phyloP scores from a whole-genome alignment of 2,797 vertebrate genomes.

The Gallinago stenura region DNA sequence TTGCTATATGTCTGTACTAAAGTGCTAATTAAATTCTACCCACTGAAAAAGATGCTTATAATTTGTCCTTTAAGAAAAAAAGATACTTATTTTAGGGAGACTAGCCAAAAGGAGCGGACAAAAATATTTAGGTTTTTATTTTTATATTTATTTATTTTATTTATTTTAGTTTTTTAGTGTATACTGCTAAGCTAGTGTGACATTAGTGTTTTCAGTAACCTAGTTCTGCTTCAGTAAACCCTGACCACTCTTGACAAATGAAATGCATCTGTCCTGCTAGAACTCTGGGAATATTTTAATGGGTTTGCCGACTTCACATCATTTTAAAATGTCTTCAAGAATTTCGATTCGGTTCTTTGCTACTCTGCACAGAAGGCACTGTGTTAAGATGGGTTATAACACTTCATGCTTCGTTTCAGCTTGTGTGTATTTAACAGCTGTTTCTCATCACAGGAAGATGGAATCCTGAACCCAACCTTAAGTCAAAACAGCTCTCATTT shows the following conservation, averaged over 20 bases:
- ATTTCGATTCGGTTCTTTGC: not conserved
- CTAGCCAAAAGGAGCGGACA: not conserved
- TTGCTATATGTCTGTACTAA: not conserved
- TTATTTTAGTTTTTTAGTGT: not conserved
- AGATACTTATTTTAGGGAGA: not conserved
- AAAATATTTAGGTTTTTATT: not conserved
- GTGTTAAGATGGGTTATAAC: not conserved
- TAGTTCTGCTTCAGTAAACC: not conserved
- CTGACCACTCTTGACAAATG: not conserved
- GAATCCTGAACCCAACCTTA: not conserved
- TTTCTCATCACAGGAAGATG: not conserved
- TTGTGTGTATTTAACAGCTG: not conserved
- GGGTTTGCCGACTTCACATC: not conserved
- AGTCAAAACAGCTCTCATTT: not conserved
- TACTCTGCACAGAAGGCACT: not conserved
- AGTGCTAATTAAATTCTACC: not conserved
- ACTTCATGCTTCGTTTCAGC: not conserved
- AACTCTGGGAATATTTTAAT: not conserved
- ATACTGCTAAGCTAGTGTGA: not conserved
- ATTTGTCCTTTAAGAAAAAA: not conserved
- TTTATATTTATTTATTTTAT: not conserved
- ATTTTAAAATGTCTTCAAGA: not conserved
- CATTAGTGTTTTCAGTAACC: not conserved
- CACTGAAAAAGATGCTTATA: not conserved
- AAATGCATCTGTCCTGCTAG: not conserved